These are phyloP conservation scores for Polydrusus tereticollis DNA, from an alignment of 2,888 invertebrate genomes.

Conservation along the genomic window DNA sequence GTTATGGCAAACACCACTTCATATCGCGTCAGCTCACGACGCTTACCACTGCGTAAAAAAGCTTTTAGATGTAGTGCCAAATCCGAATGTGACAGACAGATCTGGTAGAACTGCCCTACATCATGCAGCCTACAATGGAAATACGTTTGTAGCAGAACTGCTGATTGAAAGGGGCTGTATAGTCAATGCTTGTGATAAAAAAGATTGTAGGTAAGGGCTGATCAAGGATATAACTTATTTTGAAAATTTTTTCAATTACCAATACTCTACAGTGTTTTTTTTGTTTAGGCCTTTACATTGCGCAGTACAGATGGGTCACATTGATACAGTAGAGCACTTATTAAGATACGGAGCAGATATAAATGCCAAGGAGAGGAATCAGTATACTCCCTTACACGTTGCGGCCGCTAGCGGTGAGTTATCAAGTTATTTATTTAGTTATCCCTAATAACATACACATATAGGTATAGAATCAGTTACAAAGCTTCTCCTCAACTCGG, in stretches of 20 bases:
- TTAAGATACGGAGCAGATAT: conserved; percentile 68
- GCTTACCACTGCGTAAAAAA: conserved; percentile 70
- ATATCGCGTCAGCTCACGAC: conserved; percentile 74
- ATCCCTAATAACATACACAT: too few species aligned
- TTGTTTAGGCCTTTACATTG: conserved; percentile 72
- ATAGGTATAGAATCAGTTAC: conserved; percentile 59
- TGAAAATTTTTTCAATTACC: not conserved
- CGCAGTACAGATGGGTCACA: conserved; percentile 74
- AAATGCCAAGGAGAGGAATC: conserved; percentile 68
- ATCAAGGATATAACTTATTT: not conserved
- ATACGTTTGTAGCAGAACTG: conserved; percentile 71
- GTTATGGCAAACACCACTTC: conserved; percentile 75
- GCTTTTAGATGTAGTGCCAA: conserved; percentile 60
- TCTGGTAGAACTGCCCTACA: conserved; percentile 75
- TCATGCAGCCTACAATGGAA: conserved; percentile 75
- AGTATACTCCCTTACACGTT: conserved; percentile 74
- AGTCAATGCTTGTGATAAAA: conserved; percentile 75
- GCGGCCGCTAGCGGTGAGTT: conserved; percentile 72
- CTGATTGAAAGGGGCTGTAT: conserved; percentile 70
- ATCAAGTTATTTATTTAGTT: too few species aligned
- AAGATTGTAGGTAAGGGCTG: conserved; percentile 64
- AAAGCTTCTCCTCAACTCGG: conserved; percentile 68
- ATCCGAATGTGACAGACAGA: conserved; percentile 65
- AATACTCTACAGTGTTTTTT: not conserved
- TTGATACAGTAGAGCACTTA: conserved; percentile 66